phyloP scores from a whole-genome alignment of 2,113 vertebrate species.

The Diphyllodes magnificus region DNA sequence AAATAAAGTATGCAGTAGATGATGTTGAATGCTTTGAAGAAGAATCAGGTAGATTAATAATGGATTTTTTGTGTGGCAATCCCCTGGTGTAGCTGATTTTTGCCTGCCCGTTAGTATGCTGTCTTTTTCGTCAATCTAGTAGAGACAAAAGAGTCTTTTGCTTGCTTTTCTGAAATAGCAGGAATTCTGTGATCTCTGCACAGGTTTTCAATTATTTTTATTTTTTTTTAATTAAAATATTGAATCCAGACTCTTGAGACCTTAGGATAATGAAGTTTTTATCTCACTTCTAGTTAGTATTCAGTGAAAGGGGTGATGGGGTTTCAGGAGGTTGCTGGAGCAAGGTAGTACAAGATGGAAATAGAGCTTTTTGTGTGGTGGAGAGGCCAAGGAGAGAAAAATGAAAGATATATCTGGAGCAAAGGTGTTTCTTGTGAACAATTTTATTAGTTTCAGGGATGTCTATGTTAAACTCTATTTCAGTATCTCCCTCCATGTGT shows the following conservation, averaged over 20 bases:
- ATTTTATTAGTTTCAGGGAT: neutral
- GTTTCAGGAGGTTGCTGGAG: neutral
- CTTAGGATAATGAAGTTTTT: neutral
- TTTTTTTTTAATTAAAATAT: neutral
- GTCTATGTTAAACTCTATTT: neutral
- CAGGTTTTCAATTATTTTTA: neutral
- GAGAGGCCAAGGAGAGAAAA: neutral
- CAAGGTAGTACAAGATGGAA: neutral
- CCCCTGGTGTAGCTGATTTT: neutral
- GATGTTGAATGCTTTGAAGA: neutral
- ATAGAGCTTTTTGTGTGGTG: neutral
- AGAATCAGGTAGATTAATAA: neutral
- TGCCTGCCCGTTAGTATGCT: neutral
- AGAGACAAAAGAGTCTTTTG: neutral
- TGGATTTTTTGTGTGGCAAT: neutral
- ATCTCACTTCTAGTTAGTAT: neutral
- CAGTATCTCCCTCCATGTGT: neutral
- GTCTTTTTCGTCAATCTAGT: neutral
- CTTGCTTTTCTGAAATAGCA: neutral
- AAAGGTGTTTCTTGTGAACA: neutral
- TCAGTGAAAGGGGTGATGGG: neutral
- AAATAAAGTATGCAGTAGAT: neutral
- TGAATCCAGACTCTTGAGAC: neutral
- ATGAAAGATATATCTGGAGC: neutral
- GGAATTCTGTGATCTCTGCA: neutral